phyloP scores from a whole-genome alignment of 2,888 invertebrate species.

The Agrotis exclamationis region DNA sequence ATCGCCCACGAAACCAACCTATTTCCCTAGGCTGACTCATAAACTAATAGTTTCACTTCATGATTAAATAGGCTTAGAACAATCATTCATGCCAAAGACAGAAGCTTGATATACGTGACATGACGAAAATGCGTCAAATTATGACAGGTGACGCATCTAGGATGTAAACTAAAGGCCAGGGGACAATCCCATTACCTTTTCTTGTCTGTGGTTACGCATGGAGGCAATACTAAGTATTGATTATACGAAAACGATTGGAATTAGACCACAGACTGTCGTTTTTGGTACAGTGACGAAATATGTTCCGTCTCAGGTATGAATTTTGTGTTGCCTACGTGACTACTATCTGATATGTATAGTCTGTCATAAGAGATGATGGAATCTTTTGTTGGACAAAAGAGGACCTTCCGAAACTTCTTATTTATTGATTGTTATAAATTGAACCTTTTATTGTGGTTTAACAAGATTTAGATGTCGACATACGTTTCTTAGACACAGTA shows the following conservation, averaged over 20 bases:
- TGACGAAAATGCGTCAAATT: constrained; percentile 46
- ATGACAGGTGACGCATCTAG: constrained; percentile 54
- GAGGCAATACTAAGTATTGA: constrained; percentile 59
- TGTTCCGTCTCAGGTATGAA: constrained; percentile 25
- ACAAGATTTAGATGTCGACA: constrained; percentile 8
- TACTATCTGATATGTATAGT: constrained; percentile 37
- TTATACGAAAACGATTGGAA: constrained; percentile 60
- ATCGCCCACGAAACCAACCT: constrained; percentile 47
- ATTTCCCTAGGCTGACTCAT: constrained; percentile 52
- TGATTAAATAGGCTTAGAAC: constrained; percentile 33
- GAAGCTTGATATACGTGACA: constrained; percentile 52
- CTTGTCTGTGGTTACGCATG: constrained; percentile 40
- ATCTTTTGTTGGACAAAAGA: constrained; percentile 17
- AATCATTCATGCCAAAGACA: constrained; percentile 28
- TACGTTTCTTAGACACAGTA: neutral
- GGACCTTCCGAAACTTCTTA: constrained; percentile 12
- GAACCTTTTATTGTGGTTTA: neutral
- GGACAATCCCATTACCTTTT: constrained; percentile 52
- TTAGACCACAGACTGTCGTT: constrained; percentile 68
- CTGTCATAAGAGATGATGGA: constrained; percentile 42
- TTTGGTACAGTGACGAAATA: constrained; percentile 54
- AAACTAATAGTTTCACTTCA: constrained; percentile 46
- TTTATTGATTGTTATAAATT: constrained; percentile 12
- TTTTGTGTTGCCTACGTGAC: constrained; percentile 57
- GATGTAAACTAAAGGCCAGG: constrained; percentile 33